Conservation (phyloP, 2,888 invertebrate genomes). For the Hirtodrosophila trivittata region DNA sequence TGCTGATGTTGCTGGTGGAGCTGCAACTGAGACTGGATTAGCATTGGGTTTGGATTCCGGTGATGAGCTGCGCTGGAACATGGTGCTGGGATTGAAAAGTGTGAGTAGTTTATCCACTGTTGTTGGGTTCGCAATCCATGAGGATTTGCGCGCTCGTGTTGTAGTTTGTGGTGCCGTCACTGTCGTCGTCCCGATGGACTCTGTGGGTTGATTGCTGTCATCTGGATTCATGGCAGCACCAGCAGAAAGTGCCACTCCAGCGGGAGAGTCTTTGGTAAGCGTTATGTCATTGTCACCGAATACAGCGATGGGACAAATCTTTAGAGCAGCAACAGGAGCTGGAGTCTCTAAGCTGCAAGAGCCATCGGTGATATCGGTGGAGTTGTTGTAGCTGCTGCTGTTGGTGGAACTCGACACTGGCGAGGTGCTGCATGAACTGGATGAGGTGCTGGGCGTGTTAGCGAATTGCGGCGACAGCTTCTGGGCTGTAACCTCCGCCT, state of each 20-base stretch:
- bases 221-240: constrained; percentile 25
- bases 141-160: constrained; percentile 85
- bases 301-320: constrained; percentile 75
- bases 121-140: constrained; percentile 87
- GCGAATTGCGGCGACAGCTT: constrained; percentile 41
- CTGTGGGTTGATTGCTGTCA: constrained; percentile 10
- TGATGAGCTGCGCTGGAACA: constrained; percentile 85
- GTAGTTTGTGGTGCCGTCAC: constrained; percentile 13
- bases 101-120: constrained; percentile 88
- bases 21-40: constrained; percentile 9
- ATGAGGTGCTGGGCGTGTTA: constrained; percentile 47
- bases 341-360: constrained; percentile 6
- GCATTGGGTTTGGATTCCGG: constrained; percentile 63
- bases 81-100: constrained; percentile 87
- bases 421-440: constrained; percentile 65
- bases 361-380: constrained; percentile 27
- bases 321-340: constrained; percentile 19
- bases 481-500: background rate
- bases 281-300: constrained; percentile 81
- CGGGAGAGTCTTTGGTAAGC: constrained; percentile 76
- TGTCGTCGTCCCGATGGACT: background rate
- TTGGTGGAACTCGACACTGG: constrained; percentile 54
- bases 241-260: constrained; percentile 56
- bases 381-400: constrained; percentile 36
- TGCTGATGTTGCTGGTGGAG: constrained; percentile 5